Conservation (phyloP, 2,797 vertebrate genomes). For the Pseudomugil tenellus region DNA sequence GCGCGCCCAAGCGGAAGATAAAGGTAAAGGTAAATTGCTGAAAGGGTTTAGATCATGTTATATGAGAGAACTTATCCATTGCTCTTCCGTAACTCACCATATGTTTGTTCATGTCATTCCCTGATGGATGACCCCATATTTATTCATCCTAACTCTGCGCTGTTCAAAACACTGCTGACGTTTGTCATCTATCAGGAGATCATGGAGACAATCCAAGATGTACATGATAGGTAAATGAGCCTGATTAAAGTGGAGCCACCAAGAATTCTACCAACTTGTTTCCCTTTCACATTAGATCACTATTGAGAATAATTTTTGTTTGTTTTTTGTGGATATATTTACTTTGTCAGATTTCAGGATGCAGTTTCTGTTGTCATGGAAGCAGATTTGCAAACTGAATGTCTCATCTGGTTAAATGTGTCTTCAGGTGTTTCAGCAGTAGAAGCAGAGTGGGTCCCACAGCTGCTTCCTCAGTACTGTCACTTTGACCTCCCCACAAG, state of each 20-base stretch:
- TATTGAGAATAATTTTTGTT: too few species aligned
- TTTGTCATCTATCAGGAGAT: constrained; percentile 97
- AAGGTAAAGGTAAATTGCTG: constrained; percentile 87
- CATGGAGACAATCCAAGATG: constrained; percentile 94
- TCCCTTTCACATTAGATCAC: too few species aligned
- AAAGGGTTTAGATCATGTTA: neutral
- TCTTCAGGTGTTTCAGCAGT: constrained; percentile 87
- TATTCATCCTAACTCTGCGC: constrained; percentile 92
- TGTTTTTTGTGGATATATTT: too few species aligned
- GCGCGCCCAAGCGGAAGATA: constrained; percentile 89
- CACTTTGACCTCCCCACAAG: constrained; percentile 88
- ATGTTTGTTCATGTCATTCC: constrained; percentile 82
- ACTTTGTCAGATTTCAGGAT: neutral
- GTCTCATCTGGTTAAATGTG: neutral
- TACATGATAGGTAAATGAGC: constrained; percentile 96
- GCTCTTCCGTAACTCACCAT: neutral
- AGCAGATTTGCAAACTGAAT: neutral
- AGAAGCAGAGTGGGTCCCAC: constrained; percentile 90
- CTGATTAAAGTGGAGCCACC: neutral
- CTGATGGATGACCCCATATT: constrained; percentile 94
- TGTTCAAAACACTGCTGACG: constrained; percentile 91
- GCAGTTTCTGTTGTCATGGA: neutral
- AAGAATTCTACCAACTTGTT: too few species aligned
- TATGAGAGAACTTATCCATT: fast-evolving
- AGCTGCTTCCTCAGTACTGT: constrained; percentile 90